Evolutionary conservation across 2,113 vertebrate genomes (phyloP).

Genomic region (Hepsetus odoe): DNA sequence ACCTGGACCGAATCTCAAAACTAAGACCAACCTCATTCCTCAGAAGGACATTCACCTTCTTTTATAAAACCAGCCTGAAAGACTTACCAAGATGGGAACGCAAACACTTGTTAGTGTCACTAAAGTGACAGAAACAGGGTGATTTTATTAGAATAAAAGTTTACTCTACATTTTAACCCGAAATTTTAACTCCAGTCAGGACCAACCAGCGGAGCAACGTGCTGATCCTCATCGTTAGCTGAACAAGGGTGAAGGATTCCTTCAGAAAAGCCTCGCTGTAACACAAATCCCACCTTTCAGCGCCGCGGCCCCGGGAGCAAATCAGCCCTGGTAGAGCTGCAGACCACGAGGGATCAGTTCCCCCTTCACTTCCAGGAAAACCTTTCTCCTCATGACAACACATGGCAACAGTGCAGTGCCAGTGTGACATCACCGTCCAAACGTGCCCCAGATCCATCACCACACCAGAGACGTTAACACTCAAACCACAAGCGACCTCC

Average conservation of each 20-base stretch:
- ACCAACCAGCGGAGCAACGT: no score
- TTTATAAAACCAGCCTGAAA: background rate
- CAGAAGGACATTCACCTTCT: background rate
- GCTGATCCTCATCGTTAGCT: background rate
- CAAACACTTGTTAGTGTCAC: no score
- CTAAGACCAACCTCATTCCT: background rate
- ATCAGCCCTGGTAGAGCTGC: background rate
- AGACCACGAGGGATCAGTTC: conserved; percentile 1
- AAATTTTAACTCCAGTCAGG: no score
- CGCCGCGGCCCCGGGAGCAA: background rate
- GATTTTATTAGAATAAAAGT: no score
- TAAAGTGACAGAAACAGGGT: no score
- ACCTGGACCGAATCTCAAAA: conserved; percentile 63
- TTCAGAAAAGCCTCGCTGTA: background rate
- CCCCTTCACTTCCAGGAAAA: conserved; percentile 19
- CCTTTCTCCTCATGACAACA: conserved; percentile 44
- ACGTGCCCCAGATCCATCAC: background rate
- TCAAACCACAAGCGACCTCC: background rate
- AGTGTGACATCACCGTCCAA: conserved; percentile 26
- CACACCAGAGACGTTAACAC: background rate
- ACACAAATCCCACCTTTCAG: background rate
- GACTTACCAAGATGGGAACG: no score
- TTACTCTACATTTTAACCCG: no score
- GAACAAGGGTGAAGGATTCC: background rate
- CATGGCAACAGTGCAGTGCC: conserved; percentile 18